Conservation (phyloP, 2,888 invertebrate species). For the Drosophila suboccidentalis region DNA sequence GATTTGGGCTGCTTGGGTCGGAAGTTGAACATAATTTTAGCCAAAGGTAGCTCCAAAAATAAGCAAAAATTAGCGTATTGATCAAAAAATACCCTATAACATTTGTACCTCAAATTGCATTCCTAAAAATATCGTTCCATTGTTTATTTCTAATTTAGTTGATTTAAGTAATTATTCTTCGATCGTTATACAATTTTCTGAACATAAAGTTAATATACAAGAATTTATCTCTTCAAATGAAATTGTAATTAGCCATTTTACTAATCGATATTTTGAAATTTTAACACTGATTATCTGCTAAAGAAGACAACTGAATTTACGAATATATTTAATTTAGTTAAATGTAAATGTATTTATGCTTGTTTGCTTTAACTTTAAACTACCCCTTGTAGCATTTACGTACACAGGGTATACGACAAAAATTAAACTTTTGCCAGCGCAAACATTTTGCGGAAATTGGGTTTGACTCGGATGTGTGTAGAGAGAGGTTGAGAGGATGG, state of each 20-base stretch:
- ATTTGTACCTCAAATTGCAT: neutral
- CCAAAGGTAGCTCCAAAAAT: constrained; percentile 27
- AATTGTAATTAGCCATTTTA: neutral
- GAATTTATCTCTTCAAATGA: neutral
- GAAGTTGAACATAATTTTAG: constrained; percentile 43
- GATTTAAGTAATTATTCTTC: neutral
- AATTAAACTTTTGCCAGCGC: constrained; percentile 32
- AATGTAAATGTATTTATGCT: neutral
- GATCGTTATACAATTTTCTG: neutral
- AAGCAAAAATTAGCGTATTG: neutral
- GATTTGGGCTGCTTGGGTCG: constrained; percentile 36
- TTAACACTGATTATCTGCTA: neutral
- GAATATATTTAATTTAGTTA: too few relatives aligned
- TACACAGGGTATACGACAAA: constrained; percentile 25
- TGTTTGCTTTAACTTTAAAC: neutral
- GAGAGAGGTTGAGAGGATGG: neutral
- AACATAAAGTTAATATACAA: neutral
- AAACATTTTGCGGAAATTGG: constrained; percentile 78
- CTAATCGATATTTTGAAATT: neutral
- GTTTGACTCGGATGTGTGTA: constrained; percentile 49
- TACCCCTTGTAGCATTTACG: neutral
- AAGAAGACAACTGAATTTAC: neutral
- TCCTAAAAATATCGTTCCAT: too few relatives aligned
- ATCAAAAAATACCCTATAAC: constrained; percentile 8
- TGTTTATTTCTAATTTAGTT: too few relatives aligned